These are phyloP conservation scores for Diarsia rubi DNA, from an alignment of 2,888 invertebrate genomes.

Conservation along the genomic window DNA sequence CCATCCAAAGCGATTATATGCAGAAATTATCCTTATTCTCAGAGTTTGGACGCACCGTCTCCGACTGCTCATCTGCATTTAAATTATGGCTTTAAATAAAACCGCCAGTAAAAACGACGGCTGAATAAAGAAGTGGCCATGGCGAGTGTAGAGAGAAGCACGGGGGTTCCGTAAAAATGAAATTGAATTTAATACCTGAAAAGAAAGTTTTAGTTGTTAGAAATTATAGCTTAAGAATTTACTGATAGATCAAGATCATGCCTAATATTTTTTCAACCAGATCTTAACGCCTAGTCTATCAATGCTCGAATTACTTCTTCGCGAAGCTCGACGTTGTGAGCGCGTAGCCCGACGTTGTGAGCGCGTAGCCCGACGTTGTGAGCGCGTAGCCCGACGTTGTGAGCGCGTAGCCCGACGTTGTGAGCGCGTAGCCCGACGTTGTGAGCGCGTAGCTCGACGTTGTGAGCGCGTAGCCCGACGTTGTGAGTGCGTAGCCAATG, in stretches of 20 bases:
- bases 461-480: too few relatives aligned
- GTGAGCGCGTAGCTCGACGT: too few relatives aligned
- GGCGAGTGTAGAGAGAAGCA: neutral
- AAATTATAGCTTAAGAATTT: neutral
- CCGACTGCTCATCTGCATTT: constrained; percentile 82
- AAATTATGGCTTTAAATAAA: constrained; percentile 86
- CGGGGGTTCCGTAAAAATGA: constrained; percentile 23
- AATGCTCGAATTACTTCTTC: neutral
- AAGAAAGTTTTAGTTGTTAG: neutral
- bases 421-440: neutral
- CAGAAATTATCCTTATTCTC: constrained; percentile 70
- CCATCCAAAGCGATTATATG: constrained; percentile 63
- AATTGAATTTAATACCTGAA: neutral
- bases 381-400: too few relatives aligned
- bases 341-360: too few relatives aligned
- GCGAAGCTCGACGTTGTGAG: neutral
- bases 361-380: too few relatives aligned
- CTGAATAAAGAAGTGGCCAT: constrained; percentile 55
- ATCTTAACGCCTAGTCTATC: neutral
- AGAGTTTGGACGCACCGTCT: constrained; percentile 58
- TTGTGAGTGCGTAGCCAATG: neutral
- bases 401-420: too few relatives aligned
- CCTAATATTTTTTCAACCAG: neutral
- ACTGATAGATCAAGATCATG: neutral
- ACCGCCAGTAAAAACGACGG: constrained; percentile 75